Base-by-base conservation (phyloP, 2,113 vertebrate species). In the Hemicordylus capensis region DNA sequence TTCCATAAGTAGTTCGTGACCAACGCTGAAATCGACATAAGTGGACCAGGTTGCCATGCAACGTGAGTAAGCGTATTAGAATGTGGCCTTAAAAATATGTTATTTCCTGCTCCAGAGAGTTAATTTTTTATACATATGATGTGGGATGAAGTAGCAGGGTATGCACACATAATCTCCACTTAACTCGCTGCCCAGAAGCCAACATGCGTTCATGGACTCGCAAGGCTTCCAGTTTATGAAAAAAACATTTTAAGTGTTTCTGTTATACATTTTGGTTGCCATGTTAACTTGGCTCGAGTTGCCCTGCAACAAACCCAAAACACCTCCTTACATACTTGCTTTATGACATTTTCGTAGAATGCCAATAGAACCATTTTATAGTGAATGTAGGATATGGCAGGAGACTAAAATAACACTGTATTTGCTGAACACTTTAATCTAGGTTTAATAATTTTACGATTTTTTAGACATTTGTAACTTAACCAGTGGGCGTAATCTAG, bases 321-420 rank as follows among this genome's bases (percentile, higher is more conserved):
- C 95, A 96, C 96, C 95, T 96, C 94, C 94, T 96, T 96, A 96
- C 96, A 97, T 97, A 96, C 93, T 96, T 96, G 90, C 94, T 96
- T 97, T 96, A 97, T 97, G 97, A 97, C 97, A 96, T 95, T 96
- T 95, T 95, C 96, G 95, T 96, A 93, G 94, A 96, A 96, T 95
- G 96, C 95, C 96, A 97, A 89, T 95, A 95, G 96, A 96, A 94
- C 93, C 94, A 94, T 95, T 97, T 97, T 96, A 94, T 95, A 94
- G 96, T 95, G 95, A 96, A 96, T 95, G 95, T 95, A 97, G 95
- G 96, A 96, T 97, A 96, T 95, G 93, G 94, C 93, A 95, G 96
- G 95, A 93, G 95, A 96, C 96, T 97, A 96, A 97, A 97, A 97
- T 95, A 97, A 97, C 95, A 97, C 88, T 76, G 31, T 91, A 93